These are phyloP conservation scores for Anableps anableps DNA, from an alignment of 2,797 vertebrate genomes.

Conservation along the genomic window DNA sequence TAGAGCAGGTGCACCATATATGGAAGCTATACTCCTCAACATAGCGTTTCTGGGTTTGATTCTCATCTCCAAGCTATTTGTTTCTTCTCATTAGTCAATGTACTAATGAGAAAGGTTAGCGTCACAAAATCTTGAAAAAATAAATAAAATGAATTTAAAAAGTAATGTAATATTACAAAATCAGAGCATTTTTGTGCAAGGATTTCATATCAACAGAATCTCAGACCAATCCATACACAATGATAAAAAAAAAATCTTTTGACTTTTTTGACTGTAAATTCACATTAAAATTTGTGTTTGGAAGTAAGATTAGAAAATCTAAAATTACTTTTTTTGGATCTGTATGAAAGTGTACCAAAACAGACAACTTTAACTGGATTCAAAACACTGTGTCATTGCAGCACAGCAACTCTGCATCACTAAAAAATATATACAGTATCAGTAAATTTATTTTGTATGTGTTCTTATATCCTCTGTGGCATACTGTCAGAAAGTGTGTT, in stretches of 20 bases:
- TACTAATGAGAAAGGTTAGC: neutral
- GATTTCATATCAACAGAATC: neutral
- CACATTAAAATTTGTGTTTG: neutral
- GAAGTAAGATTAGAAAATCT: neutral
- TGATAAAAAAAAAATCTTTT: too few species aligned
- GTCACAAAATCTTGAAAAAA: neutral
- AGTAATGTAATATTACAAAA: neutral
- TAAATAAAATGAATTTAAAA: neutral
- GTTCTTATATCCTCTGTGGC: too few species aligned
- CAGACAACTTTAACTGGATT: constrained; percentile 39
- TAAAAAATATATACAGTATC: neutral
- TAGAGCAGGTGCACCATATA: neutral
- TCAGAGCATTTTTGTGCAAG: neutral
- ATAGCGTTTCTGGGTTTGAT: neutral
- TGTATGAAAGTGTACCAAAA: neutral
- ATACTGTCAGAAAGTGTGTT: too few species aligned
- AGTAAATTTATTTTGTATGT: neutral
- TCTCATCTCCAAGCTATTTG: too few species aligned
- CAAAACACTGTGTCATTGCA: constrained; percentile 41
- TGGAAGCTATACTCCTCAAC: neutral
- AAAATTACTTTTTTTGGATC: neutral
- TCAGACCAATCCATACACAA: neutral
- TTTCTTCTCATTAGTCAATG: neutral
- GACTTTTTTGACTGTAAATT: too few species aligned
- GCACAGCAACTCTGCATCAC: constrained; percentile 7